Evolutionary conservation across 1,140 invertebrate species (phyloP), one percentile per base, ranked within the genome.

Genomic region (Ips typographus): DNA sequence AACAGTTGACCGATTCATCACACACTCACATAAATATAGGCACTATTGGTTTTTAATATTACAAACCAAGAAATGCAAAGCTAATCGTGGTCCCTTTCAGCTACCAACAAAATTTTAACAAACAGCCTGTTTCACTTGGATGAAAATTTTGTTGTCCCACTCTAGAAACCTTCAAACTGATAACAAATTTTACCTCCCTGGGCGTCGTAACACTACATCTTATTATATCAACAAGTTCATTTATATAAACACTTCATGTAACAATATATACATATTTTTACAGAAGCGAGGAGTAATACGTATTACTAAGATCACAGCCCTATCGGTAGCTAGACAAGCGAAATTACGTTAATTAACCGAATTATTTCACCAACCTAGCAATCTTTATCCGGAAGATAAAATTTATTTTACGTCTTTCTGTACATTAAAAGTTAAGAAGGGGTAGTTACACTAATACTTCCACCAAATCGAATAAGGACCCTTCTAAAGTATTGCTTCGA

Each of bases 41-140:
- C 69, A 71, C 69, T 66, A 71, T 66, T 66, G 69, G 69, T 61
- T 66, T 62, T 39, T 47, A 42, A 65, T 47, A 43, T 38, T 47
- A 52, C 51, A 58, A 71, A 66, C n/a, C 38, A 43, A 56, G 42
- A 55, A 41, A 7, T 60, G 60, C n/a, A 62, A 70, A 6, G 44
- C 22, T 51, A 59, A 62, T 55, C 39, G 63, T 71, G 69, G 69
- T 71, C 69, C 69, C 69, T 66, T 62, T 49, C 44, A 49, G 44
- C 44, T 49, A 22, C 7, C 42, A 71, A 63, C 58, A 59, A 57
- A 57, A 47, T 49, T 49, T 49, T 49, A 3, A 49, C 7, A 22
- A 49, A 49, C 2, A 8, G 44, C 22, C 44, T 49, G 6, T 49
- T 49, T 49, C 6, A 49, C 1, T 49, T 22, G 52, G 37, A 55